phyloP scores from a whole-genome alignment of 2,797 vertebrate species.

The Sebastes baramenuke region DNA sequence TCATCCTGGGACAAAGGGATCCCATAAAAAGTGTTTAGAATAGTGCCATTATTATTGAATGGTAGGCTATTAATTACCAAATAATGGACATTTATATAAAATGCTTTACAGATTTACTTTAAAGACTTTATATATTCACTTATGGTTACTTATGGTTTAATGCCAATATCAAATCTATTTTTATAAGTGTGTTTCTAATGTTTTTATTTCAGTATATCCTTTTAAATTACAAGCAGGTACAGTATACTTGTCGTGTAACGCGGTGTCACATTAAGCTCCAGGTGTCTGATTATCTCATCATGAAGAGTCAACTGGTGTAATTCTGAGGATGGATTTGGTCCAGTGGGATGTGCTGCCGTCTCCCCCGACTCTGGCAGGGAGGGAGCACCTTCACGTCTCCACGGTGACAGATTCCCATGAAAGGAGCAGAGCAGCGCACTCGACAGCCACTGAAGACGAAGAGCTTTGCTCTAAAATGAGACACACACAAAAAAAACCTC shows the following conservation, averaged over 20 bases:
- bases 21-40: background rate
- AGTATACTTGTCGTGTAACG: background rate
- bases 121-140: background rate
- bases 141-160: background rate
- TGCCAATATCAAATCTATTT: background rate
- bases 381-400: constrained; percentile 66
- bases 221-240: background rate
- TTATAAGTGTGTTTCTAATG: background rate
- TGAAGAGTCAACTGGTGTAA: constrained; percentile 35
- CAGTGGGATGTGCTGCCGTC: constrained; percentile 46
- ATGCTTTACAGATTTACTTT: background rate
- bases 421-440: constrained; percentile 49
- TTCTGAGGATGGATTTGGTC: constrained; percentile 52
- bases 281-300: constrained; percentile 55
- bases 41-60: background rate
- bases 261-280: constrained; percentile 7
- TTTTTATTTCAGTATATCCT: background rate
- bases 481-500: background rate
- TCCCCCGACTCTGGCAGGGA: constrained; percentile 44
- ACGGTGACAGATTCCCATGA: constrained; percentile 78
- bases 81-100: background rate
- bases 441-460: background rate
- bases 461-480: background rate
- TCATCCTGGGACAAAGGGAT: background rate
- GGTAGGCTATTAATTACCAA: background rate